These are phyloP conservation scores for Lasioglossum malachurum DNA, from an alignment of 2,888 invertebrate genomes.

Conservation along the genomic window DNA sequence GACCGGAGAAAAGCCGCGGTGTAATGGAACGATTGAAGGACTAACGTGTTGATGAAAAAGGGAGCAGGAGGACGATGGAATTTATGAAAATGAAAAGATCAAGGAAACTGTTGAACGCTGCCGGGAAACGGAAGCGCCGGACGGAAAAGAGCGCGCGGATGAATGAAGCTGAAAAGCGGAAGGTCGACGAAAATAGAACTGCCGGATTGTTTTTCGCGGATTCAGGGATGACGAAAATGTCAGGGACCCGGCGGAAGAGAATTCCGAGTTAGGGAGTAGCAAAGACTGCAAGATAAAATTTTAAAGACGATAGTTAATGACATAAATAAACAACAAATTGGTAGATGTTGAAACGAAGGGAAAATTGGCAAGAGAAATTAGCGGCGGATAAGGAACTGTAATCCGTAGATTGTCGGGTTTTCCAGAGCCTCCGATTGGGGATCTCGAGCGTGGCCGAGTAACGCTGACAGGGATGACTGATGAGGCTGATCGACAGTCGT, in stretches of 20 bases:
- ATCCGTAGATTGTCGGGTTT: constrained; percentile 31
- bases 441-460: constrained; percentile 62
- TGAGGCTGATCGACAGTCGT: constrained; percentile 52
- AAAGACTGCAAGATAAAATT: background rate
- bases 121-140: background rate
- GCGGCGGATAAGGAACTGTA: background rate
- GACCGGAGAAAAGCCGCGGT: constrained; percentile 14
- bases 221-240: background rate
- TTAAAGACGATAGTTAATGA: background rate
- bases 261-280: background rate
- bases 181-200: background rate
- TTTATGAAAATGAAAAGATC: constrained; percentile 31
- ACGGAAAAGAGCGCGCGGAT: background rate
- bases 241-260: background rate
- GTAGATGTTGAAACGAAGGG: background rate
- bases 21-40: constrained; percentile 44
- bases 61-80: background rate
- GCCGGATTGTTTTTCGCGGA: background rate
- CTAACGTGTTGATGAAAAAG: constrained; percentile 39
- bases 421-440: constrained; percentile 54
- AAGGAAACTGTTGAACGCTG: constrained; percentile 13
- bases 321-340: background rate
- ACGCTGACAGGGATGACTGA: constrained; percentile 59
- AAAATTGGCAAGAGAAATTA: background rate
- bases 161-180: background rate